A percentile compares a stretch with the other conserved stretches of the same genome.
Evolutionary conservation across 2,888 invertebrate genomes (phyloP).

Genomic region (Ochropleura plecta): DNA sequence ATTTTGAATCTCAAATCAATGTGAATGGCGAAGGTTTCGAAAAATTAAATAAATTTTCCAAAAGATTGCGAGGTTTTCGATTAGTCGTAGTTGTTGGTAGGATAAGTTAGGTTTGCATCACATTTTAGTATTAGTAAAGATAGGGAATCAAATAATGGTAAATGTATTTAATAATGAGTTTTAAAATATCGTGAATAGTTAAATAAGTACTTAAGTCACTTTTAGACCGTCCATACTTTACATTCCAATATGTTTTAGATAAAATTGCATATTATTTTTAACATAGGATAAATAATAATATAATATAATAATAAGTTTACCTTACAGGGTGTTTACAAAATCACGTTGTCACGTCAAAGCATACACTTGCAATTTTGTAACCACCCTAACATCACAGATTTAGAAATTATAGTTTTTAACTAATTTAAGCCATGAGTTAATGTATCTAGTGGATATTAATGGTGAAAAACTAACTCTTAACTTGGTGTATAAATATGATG

Average conservation of each 20-base stretch:
- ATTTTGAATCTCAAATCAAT: slow-evolving; percentile 23
- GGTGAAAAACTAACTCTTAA: not conserved
- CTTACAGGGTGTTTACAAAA: slow-evolving; percentile 11
- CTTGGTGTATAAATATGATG: not conserved
- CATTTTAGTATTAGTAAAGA: slow-evolving; percentile 52
- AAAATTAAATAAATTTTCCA: not conserved
- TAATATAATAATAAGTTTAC: not conserved
- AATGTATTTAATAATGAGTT: not conserved
- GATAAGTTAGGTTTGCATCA: slow-evolving; percentile 48
- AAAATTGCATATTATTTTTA: slow-evolving; percentile 13
- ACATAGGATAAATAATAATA: not conserved
- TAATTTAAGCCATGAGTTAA: not conserved
- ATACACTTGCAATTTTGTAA: slow-evolving; percentile 12
- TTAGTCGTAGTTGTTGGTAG: slow-evolving; percentile 19
- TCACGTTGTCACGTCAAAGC: not conserved
- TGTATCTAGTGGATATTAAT: slow-evolving; percentile 5
- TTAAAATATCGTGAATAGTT: slow-evolving; percentile 5
- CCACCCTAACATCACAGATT: slow-evolving; percentile 12
- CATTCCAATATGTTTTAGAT: slow-evolving; percentile 77
- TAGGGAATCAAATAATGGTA: slow-evolving; percentile 15
- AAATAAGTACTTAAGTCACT: slow-evolving; percentile 9
- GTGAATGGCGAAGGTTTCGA: not conserved
- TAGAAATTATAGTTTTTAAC: slow-evolving; percentile 19
- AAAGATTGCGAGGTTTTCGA: slow-evolving; percentile 20
- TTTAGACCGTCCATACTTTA: slow-evolving; percentile 80